Conservation (phyloP, 2,797 vertebrate species). For the Chelon auratus region DNA sequence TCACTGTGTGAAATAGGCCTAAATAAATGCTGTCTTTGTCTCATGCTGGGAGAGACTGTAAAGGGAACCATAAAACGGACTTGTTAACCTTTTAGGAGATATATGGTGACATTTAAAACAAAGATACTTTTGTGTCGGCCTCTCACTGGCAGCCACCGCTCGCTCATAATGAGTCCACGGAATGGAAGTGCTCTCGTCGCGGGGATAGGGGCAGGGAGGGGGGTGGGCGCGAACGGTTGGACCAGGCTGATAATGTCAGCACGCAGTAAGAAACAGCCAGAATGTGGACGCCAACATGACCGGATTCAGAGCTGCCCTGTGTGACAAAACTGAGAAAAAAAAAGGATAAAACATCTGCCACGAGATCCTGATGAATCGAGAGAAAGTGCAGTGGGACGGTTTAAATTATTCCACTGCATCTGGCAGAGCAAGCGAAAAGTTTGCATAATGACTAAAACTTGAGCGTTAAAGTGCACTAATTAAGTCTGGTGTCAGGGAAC, state of each 20-base stretch:
- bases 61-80: conserved; percentile 15
- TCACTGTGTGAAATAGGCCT: neutral
- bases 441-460: conserved; percentile 22
- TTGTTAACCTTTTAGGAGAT: conserved; percentile 33
- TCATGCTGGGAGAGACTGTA: neutral
- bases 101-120: conserved; percentile 41
- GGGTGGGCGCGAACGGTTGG: too few relatives aligned
- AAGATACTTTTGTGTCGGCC: conserved; percentile 13
- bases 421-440: conserved; percentile 7
- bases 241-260: conserved; percentile 14
- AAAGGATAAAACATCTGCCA: neutral
- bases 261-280: conserved; percentile 10
- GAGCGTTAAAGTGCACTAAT: conserved; percentile 15
- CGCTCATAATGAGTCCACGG: conserved; percentile 40
- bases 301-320: too few relatives aligned
- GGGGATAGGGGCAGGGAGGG: neutral
- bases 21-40: neutral
- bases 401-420: conserved; percentile 54
- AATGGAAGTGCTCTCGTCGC: conserved; percentile 29
- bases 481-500: conserved; percentile 20
- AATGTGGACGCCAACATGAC: too few relatives aligned
- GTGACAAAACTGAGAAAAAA: too few relatives aligned
- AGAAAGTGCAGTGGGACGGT: conserved; percentile 9
- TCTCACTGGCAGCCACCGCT: conserved; percentile 26
- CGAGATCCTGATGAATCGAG: conserved; percentile 10